Evolutionary conservation across 2,113 vertebrate genomes (phyloP), one percentile per base, ranked within the genome.

Genomic region (Sus scrofa): DNA sequence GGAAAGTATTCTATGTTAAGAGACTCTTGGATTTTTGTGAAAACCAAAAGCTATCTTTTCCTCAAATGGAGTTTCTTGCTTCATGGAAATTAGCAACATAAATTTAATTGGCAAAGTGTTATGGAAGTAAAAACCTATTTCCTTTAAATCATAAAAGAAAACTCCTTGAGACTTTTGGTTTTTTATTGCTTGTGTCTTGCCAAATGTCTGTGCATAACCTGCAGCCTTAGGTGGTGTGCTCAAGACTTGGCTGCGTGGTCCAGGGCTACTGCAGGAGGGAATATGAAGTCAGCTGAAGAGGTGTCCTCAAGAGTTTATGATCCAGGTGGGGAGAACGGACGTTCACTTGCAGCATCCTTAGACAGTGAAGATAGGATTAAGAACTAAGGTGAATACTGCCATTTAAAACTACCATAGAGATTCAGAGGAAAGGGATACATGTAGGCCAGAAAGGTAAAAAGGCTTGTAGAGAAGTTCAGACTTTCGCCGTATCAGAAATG

Each of bases 91-190:
- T 26, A 92, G 26, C 77, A 52, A 34, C 26, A 18, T 37, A 44
- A 83, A 77, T 77, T 77, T 90, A 71, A 71, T 78, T 78, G 86
- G 54, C 44, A 95, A 71, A 67, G 44, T 83, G 75, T 52, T 86
- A 81, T 54, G 26, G 19, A 77, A 44, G 44, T 71, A 68, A 87
- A 58, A 65, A 27, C 0, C 1, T 78, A 71, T 91, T 91, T 97
- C 10, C 58, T 77, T 84, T 65, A 65, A 63, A 58, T 86, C 58
- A 67, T 26, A 63, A 26, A 74, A 68, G 22, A 63, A 50, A 14
- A 26, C 39, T 88, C 32, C 81, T 89, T 67, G 73, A 54, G n/a
- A 3, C 15, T 92, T 75, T 92, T 56, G 18, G 50, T 81, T 85
- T 87, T 58, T 67, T 75, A 1, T 86, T 56, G 39, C 30, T 86